Evolutionary conservation across 1,140 invertebrate genomes (phyloP), one percentile per base, ranked within the genome.

Genomic region (Hycleus cichorii): DNA sequence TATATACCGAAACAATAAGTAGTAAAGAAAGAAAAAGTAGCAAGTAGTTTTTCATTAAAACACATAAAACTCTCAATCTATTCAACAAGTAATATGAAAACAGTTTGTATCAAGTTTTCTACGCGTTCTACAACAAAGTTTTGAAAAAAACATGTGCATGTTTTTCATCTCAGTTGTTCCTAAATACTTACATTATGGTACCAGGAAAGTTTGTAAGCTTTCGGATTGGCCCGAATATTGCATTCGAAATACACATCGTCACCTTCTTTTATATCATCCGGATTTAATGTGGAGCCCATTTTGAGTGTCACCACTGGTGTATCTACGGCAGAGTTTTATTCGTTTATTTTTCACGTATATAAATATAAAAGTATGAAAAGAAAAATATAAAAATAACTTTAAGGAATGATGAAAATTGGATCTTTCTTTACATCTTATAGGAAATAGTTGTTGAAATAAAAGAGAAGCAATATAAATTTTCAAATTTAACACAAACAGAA

Each of bases 221-320:
- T 88, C 0, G 90, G 90, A 78, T 91, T 91, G 9, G 89, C 84
- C 66, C 82, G 80, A 44, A 91, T 87, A 49, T 82, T 83, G 73
- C 89, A 89, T 66, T 89, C 86, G 69, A 90, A 89, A 69, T 89
- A 89, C 47, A 89, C 87, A 70, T 89, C 88, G 69, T 90, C 88
- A 4, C 89, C 88, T 76, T 91, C 89, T 74, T 90, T 90, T 69
- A 91, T 90, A 70, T 88, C 84, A 59, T 89, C 82, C 10, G 88
- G 85, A 72, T 89, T 89, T 59, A 91, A 72, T 60, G 81, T 88
- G 58, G 83, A 81, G 24, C 89, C 89, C 83, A 91, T 87, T 74
- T 83, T 85, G 38, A 91, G 74, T 47, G 79, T 81, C 11, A 90
- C 86, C 48, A 86, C 79, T n/a, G 88, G 88, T 63, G 81, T 78